Evolutionary conservation across 2,888 invertebrate species (phyloP), one percentile per base, ranked within the genome.

Genomic region (Pegoplata infirma): DNA sequence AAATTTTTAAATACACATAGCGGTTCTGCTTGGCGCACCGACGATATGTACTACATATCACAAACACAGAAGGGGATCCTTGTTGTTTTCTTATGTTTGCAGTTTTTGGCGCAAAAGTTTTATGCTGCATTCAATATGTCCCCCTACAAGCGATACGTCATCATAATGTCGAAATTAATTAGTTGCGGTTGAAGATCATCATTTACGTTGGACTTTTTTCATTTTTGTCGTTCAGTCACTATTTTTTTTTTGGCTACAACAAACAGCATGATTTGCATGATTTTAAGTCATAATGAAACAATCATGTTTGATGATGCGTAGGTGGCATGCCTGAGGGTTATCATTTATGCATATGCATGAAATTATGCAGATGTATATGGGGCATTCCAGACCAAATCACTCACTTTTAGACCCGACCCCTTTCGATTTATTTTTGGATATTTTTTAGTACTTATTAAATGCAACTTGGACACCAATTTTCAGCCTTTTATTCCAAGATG

Each of bases 161-260:
- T 79, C 81, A 75, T 76, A 80, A 80, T 81, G 80, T 81, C 81
- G 81, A 81, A 81, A 81, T 81, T 81, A 81, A 81, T 81, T 81
- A 81, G 74, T 79, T 74, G 79, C 77, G 80, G 69, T 68, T 75
- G 75, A 80, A 81, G 80, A 81, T 81, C 71, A 79, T 80, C 74
- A 81, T 81, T 79, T 79, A 36, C 10, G 58, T 40, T 40, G 64
- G 16, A 47, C 49, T 17, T 49, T 73, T 51, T 51, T 44, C 17
- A 10, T 40, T 63, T 23, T 51, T 67, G 53, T 36, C 36, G 36
- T 36, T 36, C 12, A 53, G n/a, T n/a, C n/a, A 16, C 51, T 59
- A 25, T 21, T 17, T 36, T 59, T 55, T 46, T 51, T n/a, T n/a
- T n/a, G n/a, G n/a, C n/a, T 19, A 3, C 25, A 55, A 63, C 47